Evolutionary conservation across 1,140 invertebrate species (phyloP).

Genomic region (Listronotus bonariensis): DNA sequence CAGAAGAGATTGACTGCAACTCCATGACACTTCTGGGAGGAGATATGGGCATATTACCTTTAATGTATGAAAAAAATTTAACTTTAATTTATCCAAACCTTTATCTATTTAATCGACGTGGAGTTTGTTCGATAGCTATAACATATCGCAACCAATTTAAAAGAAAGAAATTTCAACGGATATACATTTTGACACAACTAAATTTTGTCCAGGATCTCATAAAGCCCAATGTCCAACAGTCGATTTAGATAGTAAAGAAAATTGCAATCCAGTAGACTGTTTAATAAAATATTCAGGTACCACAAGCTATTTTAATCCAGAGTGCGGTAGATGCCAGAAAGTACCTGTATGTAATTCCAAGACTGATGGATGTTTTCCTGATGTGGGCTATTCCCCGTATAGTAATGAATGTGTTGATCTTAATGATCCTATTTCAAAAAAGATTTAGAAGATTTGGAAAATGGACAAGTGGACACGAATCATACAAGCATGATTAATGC

Average conservation of each 20-base stretch:
- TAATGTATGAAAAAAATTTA: conserved; percentile 28
- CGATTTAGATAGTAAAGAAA: conserved; percentile 29
- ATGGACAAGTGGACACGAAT: neutral
- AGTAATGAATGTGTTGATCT: conserved; percentile 38
- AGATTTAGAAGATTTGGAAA: conserved; percentile 29
- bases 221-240: conserved; percentile 26
- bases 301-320: conserved; percentile 34
- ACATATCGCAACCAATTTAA: conserved; percentile 29
- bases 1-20: conserved; percentile 26
- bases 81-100: conserved; percentile 40
- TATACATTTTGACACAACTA: conserved; percentile 35
- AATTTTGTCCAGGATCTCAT: neutral
- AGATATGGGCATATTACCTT: conserved; percentile 33
- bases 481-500: conserved; percentile 19
- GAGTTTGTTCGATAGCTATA: conserved; percentile 28
- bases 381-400: conserved; percentile 29
- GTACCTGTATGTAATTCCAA: conserved; percentile 32
- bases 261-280: conserved; percentile 40
- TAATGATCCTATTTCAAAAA: conserved; percentile 20
- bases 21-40: conserved; percentile 37
- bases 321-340: conserved; percentile 26
- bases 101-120: conserved; percentile 31
- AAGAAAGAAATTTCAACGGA: conserved; percentile 21
- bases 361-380: conserved; percentile 18
- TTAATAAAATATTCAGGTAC: conserved; percentile 39